Conservation (phyloP, 1,140 invertebrate species). For the Seison nebaliae region DNA sequence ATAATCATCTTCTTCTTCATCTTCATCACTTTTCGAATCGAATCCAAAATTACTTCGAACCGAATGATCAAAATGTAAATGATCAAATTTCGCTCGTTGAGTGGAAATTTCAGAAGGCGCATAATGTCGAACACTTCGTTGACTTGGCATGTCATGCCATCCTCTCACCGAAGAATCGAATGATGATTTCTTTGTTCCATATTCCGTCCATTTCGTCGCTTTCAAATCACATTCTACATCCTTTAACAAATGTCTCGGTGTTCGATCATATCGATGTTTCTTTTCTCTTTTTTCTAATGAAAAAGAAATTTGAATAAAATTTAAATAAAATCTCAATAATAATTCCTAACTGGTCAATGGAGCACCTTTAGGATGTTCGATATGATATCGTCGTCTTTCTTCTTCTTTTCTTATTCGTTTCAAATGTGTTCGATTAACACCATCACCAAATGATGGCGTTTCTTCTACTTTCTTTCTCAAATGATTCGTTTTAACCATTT, state of each 20-base stretch:
- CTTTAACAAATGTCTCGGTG: too few relatives aligned
- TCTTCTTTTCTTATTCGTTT: background rate
- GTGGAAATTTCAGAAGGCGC: background rate
- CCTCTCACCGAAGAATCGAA: too few relatives aligned
- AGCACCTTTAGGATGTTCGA: conserved; percentile 11
- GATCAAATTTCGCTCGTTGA: background rate
- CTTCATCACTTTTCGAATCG: background rate
- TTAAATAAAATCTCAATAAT: conserved; percentile 19
- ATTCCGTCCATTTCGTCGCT: too few relatives aligned
- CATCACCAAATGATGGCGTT: conserved; percentile 11
- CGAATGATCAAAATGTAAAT: background rate
- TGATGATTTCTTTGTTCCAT: too few relatives aligned
- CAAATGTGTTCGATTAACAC: background rate
- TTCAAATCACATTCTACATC: too few relatives aligned
- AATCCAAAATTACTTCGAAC: background rate
- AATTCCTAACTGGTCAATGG: conserved; percentile 14
- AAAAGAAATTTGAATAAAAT: background rate
- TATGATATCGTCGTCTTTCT: background rate
- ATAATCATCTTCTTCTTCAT: conserved; percentile 19
- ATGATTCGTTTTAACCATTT: conserved; percentile 29
- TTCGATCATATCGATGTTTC: background rate
- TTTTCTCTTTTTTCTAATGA: background rate
- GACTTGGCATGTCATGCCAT: background rate
- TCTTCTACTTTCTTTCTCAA: conserved; percentile 25
- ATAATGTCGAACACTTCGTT: background rate